These are phyloP conservation scores for Lamellibrachia luymesi DNA, from an alignment of 1,140 invertebrate species.

Conservation along the genomic window DNA sequence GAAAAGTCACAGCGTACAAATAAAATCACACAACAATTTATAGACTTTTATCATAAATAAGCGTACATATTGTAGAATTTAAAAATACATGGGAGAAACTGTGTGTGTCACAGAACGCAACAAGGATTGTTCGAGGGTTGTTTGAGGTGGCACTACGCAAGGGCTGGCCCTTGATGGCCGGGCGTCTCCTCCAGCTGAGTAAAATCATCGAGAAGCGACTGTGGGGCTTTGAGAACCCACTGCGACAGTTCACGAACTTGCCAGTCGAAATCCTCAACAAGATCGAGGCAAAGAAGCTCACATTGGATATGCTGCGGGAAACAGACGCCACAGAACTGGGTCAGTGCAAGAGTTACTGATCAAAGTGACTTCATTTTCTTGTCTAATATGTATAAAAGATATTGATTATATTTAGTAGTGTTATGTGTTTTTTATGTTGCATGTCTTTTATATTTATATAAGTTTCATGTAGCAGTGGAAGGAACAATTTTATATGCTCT, in stretches of 20 bases:
- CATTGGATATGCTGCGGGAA: conserved; percentile 76
- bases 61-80: no score
- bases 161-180: conserved; percentile 86
- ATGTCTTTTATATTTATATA: no score
- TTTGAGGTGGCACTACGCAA: conserved; percentile 91
- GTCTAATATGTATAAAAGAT: not conserved
- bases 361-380: not conserved
- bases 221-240: conserved; percentile 83
- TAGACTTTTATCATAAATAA: no score
- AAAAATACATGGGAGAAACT: no score
- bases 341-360: not conserved
- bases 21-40: no score
- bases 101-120: conserved; percentile 71
- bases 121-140: conserved; percentile 83
- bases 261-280: conserved; percentile 76
- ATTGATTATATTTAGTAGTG: no score
- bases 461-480: no score
- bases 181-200: conserved; percentile 73
- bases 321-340: conserved; percentile 86
- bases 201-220: conserved; percentile 77
- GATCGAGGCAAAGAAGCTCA: conserved; percentile 74
- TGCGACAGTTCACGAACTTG: conserved; percentile 84
- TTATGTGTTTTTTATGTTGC: no score
- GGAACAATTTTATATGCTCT: not conserved
- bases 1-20: no score